Conservation (phyloP, 2,113 vertebrate genomes). For the Cololabis saira region DNA sequence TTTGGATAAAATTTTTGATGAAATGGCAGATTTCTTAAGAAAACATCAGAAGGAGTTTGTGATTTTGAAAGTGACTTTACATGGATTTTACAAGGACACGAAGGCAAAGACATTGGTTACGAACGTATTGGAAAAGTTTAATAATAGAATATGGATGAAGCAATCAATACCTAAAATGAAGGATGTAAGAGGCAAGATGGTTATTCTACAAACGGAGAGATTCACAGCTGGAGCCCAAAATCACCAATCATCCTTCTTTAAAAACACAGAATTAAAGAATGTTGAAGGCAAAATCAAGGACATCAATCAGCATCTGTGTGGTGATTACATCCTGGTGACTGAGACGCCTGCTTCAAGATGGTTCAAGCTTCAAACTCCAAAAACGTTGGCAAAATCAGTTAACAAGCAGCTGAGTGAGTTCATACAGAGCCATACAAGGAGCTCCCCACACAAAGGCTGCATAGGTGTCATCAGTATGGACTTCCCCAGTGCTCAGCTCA, state of each 20-base stretch:
- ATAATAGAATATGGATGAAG: slow-evolving; percentile 37
- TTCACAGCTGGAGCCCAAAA: slow-evolving; percentile 30
- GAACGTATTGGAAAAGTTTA: neutral
- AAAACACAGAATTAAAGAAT: slow-evolving; percentile 11
- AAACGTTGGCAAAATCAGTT: neutral
- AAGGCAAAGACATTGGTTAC: accelerated
- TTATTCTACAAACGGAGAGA: slow-evolving; percentile 57
- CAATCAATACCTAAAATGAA: slow-evolving; percentile 44
- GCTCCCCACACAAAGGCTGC: slow-evolving; percentile 22
- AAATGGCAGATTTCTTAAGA: slow-evolving; percentile 44
- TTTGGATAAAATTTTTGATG: slow-evolving; percentile 36
- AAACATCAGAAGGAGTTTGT: slow-evolving; percentile 46
- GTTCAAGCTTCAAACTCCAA: accelerated
- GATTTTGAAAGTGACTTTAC: slow-evolving; percentile 60
- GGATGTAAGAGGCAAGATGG: slow-evolving; percentile 62
- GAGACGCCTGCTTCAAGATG: neutral
- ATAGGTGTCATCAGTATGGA: slow-evolving; percentile 66
- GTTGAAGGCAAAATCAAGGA: slow-evolving; percentile 13
- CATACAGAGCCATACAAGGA: slow-evolving; percentile 7
- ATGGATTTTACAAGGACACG: neutral
- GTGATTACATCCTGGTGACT: slow-evolving; percentile 37
- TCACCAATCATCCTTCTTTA: slow-evolving; percentile 25
- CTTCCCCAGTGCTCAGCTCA: slow-evolving; percentile 62
- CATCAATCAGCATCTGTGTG: slow-evolving; percentile 37
- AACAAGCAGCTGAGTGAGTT: slow-evolving; percentile 46